These are phyloP conservation scores for Sebastes taczanowskii DNA, from an alignment of 2,797 vertebrate genomes.

Conservation along the genomic window DNA sequence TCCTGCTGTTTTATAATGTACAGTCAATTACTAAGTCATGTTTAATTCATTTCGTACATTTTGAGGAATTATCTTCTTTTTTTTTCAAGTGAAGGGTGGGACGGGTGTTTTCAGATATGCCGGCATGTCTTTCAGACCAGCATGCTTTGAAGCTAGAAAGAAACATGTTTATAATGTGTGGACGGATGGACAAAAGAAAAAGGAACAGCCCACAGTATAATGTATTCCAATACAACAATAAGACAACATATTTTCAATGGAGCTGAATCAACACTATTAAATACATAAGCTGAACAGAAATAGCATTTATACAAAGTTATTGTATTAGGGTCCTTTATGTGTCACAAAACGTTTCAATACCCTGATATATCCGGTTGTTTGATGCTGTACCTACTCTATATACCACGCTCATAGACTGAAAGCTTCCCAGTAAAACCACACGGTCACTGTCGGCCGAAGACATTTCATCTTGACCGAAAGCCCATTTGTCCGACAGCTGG, in stretches of 20 bases:
- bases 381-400: background rate
- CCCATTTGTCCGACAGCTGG: no score
- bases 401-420: background rate
- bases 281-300: background rate
- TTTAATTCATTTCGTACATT: conserved; percentile 60
- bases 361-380: background rate
- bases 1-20: conserved; percentile 61
- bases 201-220: background rate
- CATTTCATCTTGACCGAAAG: background rate
- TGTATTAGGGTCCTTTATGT: background rate
- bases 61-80: conserved; percentile 7
- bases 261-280: background rate
- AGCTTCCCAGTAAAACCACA: background rate
- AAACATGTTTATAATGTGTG: background rate
- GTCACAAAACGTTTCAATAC: background rate
- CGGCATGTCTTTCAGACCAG: background rate
- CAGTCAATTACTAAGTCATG: conserved; percentile 60
- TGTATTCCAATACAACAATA: background rate
- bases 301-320: background rate
- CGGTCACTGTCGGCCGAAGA: background rate
- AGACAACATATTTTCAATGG: background rate
- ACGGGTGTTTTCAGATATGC: background rate
- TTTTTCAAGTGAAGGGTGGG: background rate
- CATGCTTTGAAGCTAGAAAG: background rate
- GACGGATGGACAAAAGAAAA: background rate